Percentiles rank a stretch among this genome's conserved stretches.
phyloP scores from a whole-genome alignment of 92 coral and sea anemone species.

The Nematostella vectensis region DNA sequence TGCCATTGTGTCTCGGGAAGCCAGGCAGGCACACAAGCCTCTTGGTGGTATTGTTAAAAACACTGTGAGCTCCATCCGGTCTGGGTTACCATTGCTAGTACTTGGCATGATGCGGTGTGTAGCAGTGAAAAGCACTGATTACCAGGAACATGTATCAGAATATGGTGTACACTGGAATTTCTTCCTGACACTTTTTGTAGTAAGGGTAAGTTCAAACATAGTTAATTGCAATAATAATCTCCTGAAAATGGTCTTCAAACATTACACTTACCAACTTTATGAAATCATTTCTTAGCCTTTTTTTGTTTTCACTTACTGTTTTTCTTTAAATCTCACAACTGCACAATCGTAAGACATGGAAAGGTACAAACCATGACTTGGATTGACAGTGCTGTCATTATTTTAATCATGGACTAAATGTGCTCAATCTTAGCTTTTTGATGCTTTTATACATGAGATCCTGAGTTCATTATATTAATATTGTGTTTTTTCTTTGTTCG shows the following conservation, averaged over 20 bases:
- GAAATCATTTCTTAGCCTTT: no score
- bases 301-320: no score
- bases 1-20: constrained; percentile 85
- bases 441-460: no score
- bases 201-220: constrained; percentile 49
- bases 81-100: constrained; percentile 67
- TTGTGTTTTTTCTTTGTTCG: not conserved
- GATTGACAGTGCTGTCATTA: no score
- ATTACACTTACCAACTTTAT: not conserved
- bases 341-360: no score
- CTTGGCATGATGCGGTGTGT: constrained; percentile 62
- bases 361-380: no score
- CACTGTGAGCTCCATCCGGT: constrained; percentile 38
- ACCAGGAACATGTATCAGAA: constrained; percentile 90
- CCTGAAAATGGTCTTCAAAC: no score
- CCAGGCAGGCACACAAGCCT: constrained; percentile 32
- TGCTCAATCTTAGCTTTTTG: no score
- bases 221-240: not conserved
- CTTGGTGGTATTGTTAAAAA: constrained; percentile 7
- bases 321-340: no score
- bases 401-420: no score
- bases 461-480: no score
- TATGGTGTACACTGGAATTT: constrained; percentile 98
- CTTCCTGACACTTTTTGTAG: constrained; percentile 76
- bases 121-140: constrained; percentile 84